Evolutionary conservation across 2,797 vertebrate genomes (phyloP), one percentile per base, ranked within the genome.

Genomic region (Enteromius fasciolatus): DNA sequence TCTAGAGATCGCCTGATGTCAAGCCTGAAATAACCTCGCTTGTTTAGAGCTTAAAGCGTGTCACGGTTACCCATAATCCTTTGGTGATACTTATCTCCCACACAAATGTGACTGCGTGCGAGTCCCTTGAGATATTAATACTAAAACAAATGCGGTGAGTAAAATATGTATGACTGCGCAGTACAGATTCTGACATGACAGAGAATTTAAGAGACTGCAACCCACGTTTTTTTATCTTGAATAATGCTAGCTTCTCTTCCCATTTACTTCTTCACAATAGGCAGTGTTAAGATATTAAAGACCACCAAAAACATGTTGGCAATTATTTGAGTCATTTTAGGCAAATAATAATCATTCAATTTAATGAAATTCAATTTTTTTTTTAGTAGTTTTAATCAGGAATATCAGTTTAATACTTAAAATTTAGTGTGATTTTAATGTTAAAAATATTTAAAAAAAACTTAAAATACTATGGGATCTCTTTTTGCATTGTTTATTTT

Each of bases 21-120:
- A 59, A 2, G 57, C 74, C 23, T 61, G 2, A 76, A 76, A 76
- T 44, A 44, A 41, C n/a, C 74, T 18, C 33, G 10, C 7, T 10
- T 41, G 33, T 76, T 76, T 18, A 76, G 15, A 44, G 50, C 36
- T 44, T 28, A 61, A 76, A 76, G 15, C 54, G 4, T 76, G 54
- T 46, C 36, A 44, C 23, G 2, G 39, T 61, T 76, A 44, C 54
- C 36, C 74, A 44, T 44, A 28, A 76, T 61, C 74, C 54, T 44
- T 8, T 7, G 9, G 8, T 61, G 36, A 44, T 61, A 61, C 74
- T 76, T 3, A 59, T 41, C n/a, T n/a, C 2, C n/a, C 50, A 57
- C 31, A 23, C 12, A 39, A 57, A 76, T 39, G 6, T 23, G 52
- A 41, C 33, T 57, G 28, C 10, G 3, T 36, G 15, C 2, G 31